These are phyloP conservation scores for Narcine bancroftii DNA, from an alignment of 2,113 vertebrate genomes.

Conservation along the genomic window DNA sequence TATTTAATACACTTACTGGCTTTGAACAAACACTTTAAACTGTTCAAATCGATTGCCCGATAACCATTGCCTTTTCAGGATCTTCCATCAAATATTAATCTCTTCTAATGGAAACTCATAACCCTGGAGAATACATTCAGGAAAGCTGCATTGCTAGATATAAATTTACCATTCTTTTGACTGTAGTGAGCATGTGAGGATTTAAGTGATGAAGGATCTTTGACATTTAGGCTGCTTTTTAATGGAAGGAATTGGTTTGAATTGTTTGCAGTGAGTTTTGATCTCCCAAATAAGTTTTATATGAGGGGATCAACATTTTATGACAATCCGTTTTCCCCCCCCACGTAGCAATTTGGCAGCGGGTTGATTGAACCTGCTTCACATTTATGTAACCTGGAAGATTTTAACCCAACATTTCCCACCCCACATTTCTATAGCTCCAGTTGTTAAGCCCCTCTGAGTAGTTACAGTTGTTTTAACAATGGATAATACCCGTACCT, in stretches of 20 bases:
- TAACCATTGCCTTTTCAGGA: slow-evolving; percentile 47
- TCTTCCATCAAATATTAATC: slow-evolving; percentile 62
- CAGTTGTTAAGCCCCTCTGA: not conserved
- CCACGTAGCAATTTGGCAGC: not conserved
- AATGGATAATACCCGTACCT: not conserved
- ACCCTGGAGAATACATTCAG: slow-evolving; percentile 52
- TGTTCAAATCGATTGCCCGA: slow-evolving; percentile 48
- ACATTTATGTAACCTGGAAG: not conserved
- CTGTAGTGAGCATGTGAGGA: slow-evolving; percentile 29
- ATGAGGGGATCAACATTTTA: not conserved
- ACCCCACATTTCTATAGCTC: not conserved
- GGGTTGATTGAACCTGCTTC: not conserved
- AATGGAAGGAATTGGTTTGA: slow-evolving; percentile 30
- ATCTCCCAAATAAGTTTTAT: not conserved
- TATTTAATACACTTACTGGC: slow-evolving; percentile 14
- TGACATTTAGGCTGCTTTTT: slow-evolving; percentile 14
- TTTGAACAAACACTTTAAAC: slow-evolving; percentile 41
- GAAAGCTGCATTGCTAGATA: slow-evolving; percentile 43
- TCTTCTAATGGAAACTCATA: slow-evolving; percentile 59
- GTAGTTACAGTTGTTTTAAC: not conserved
- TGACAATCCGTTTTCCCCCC: not conserved
- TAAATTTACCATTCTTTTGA: slow-evolving; percentile 43
- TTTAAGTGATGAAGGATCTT: slow-evolving; percentile 22
- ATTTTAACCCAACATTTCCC: not conserved
- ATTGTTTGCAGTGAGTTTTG: not conserved